phyloP scores from a whole-genome alignment of 1,140 invertebrate genomes.

The Leptonema lineaticorne region DNA sequence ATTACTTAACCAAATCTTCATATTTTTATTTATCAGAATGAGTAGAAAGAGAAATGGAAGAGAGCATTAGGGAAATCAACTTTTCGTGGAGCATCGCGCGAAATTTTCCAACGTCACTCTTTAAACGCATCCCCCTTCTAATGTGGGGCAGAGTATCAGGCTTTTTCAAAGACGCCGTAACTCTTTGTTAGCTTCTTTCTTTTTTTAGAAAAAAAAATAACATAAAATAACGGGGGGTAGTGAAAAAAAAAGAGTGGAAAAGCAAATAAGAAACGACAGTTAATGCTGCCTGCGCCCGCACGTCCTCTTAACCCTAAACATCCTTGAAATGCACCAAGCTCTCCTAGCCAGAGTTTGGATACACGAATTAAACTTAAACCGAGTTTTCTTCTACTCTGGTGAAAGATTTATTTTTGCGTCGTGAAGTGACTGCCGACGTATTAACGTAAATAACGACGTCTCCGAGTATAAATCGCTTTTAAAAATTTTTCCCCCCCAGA shows the following conservation, averaged over 20 bases:
- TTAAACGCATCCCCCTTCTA: slow-evolving; percentile 14
- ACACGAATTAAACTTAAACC: slow-evolving; percentile 15
- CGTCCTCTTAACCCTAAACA: too few species aligned
- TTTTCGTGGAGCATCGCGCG: neutral
- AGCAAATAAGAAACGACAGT: slow-evolving; percentile 3
- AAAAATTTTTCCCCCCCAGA: neutral
- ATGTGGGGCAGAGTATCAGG: neutral
- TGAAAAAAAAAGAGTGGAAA: neutral
- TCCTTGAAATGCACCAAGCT: neutral
- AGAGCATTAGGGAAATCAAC: slow-evolving; percentile 15
- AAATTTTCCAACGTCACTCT: slow-evolving; percentile 13
- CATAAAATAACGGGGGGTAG: neutral
- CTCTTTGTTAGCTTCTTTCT: too few species aligned
- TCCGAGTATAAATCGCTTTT: neutral
- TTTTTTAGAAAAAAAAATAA: too few species aligned
- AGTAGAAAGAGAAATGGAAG: neutral
- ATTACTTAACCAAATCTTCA: slow-evolving; percentile 40
- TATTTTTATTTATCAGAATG: slow-evolving; percentile 41
- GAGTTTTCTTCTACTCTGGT: neutral
- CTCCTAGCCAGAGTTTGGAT: neutral
- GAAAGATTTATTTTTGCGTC: slow-evolving; percentile 17
- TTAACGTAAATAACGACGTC: slow-evolving; percentile 18
- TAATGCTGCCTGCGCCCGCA: neutral
- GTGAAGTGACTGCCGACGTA: slow-evolving; percentile 7
- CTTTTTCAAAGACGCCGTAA: too few species aligned